Percentiles rank a stretch among this genome's conserved stretches.
Evolutionary conservation across 2,113 vertebrate genomes (phyloP).

Genomic region (Grantiella picta): DNA sequence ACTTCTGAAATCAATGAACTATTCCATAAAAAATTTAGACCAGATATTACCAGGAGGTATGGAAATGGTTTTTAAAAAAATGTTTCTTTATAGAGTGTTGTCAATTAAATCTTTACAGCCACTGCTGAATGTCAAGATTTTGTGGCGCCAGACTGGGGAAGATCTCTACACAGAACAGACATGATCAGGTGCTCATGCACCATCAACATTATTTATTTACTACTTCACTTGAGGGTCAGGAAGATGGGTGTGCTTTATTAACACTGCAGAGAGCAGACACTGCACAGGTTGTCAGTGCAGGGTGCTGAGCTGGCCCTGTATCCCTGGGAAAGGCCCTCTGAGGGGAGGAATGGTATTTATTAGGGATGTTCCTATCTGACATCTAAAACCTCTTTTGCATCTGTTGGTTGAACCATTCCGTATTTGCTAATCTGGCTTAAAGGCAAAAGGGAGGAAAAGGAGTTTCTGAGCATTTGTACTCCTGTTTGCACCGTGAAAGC

Average conservation of each 20-base stretch:
- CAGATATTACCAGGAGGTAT: neutral
- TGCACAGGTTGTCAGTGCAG: neutral
- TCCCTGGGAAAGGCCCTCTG: neutral
- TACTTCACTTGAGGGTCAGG: neutral
- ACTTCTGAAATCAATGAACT: neutral
- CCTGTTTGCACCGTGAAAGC: neutral
- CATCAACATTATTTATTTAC: neutral
- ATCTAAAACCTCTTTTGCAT: neutral
- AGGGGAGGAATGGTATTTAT: neutral
- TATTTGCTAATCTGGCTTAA: neutral
- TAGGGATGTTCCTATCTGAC: neutral
- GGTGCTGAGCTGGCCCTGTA: neutral
- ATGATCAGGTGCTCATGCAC: neutral
- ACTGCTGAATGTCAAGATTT: neutral
- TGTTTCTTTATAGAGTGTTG: neutral
- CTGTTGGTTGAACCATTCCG: neutral
- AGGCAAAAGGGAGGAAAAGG: neutral
- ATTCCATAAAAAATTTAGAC: neutral
- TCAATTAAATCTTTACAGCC: neutral
- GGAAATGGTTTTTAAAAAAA: neutral
- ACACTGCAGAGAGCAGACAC: neutral
- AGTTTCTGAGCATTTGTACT: neutral
- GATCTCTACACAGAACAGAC: neutral
- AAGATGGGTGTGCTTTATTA: neutral
- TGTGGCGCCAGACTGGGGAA: neutral